Conservation (phyloP, 2,888 invertebrate genomes). For the Diaphora mendica region DNA sequence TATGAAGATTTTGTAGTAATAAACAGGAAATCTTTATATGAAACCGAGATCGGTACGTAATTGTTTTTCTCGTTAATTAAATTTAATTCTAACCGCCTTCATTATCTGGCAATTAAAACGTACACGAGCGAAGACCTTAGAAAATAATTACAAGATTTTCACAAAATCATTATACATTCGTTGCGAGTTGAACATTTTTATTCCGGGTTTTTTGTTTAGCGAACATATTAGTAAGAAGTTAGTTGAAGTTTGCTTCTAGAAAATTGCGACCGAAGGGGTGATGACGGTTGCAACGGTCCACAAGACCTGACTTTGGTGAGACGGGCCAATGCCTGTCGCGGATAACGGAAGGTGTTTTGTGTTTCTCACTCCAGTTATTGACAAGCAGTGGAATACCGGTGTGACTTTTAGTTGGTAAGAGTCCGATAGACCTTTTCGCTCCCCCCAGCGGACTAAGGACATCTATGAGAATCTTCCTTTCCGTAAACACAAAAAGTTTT, state of each 20-base stretch:
- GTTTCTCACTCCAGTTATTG: no score
- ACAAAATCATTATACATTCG: constrained; percentile 17
- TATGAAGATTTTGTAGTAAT: constrained; percentile 38
- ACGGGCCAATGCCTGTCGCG: no score
- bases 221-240: neutral
- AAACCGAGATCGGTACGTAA: constrained; percentile 40
- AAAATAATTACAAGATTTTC: constrained; percentile 25
- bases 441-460: no score
- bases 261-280: no score
- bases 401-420: no score
- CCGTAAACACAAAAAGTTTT: neutral
- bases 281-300: no score
- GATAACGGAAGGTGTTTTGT: no score
- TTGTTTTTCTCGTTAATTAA: constrained; percentile 49
- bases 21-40: constrained; percentile 52
- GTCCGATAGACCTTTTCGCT: no score
- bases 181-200: constrained; percentile 1
- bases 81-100: constrained; percentile 35
- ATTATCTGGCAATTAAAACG: constrained; percentile 41
- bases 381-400: no score
- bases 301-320: no score
- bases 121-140: constrained; percentile 21
- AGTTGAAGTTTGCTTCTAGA: neutral
- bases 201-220: neutral
- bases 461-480: no score